Evolutionary conservation across 1,140 invertebrate genomes (phyloP).

Genomic region (Diabrotica virgifera): DNA sequence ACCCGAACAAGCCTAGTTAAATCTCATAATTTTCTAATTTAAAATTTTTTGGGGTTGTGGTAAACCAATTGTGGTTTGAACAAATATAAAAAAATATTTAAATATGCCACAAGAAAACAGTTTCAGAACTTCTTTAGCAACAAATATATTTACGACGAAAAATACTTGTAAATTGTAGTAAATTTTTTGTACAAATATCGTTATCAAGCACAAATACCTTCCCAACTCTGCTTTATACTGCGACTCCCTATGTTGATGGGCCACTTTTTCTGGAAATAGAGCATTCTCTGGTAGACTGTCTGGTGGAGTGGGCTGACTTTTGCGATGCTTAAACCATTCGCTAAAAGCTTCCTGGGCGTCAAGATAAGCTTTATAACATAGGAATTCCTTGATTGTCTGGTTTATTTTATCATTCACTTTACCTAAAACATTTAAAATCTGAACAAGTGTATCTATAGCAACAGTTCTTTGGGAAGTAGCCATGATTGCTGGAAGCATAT

Average conservation of each 20-base stretch:
- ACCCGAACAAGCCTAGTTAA: too few relatives aligned
- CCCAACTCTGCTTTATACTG: slow-evolving; percentile 73
- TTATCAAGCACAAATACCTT: slow-evolving; percentile 41
- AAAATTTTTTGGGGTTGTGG: too few relatives aligned
- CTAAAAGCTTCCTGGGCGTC: slow-evolving; percentile 83
- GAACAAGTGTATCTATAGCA: too few relatives aligned
- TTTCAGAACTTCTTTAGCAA: too few relatives aligned
- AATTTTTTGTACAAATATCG: background rate
- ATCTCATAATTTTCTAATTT: too few relatives aligned
- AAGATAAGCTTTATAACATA: slow-evolving; percentile 75
- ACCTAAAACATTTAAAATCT: slow-evolving; percentile 3
- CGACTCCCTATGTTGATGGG: slow-evolving; percentile 77
- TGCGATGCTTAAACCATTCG: slow-evolving; percentile 83
- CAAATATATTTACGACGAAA: too few relatives aligned
- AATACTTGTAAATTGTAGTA: too few relatives aligned
- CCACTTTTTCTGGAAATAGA: slow-evolving; percentile 84
- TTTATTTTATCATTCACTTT: slow-evolving; percentile 54
- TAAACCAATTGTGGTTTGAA: too few relatives aligned
- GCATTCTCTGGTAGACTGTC: slow-evolving; percentile 57
- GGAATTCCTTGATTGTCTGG: slow-evolving; percentile 66
- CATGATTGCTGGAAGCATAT: too few relatives aligned
- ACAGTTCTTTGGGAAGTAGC: too few relatives aligned
- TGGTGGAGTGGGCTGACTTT: slow-evolving; percentile 70
- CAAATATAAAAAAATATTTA: too few relatives aligned
- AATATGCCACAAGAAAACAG: too few relatives aligned